A percentile compares a stretch with the other conserved stretches of the same genome.
These are phyloP conservation scores for Channa argus DNA, from an alignment of 2,113 vertebrate genomes.

Conservation along the genomic window DNA sequence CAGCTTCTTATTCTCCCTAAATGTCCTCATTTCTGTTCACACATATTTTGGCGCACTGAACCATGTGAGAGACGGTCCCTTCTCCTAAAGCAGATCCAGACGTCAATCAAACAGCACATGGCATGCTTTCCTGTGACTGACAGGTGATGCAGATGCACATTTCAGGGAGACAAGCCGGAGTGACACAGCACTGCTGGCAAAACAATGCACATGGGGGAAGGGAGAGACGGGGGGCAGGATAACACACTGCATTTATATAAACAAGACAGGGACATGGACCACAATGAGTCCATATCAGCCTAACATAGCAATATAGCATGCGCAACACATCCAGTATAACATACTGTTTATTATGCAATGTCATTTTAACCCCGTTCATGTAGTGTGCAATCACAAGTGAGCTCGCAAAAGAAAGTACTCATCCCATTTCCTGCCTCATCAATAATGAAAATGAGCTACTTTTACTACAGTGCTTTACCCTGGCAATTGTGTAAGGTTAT, in stretches of 20 bases:
- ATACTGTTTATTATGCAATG: background rate
- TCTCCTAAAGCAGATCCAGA: constrained; percentile 67
- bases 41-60: constrained; percentile 76
- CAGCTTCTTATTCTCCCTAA: constrained; percentile 64
- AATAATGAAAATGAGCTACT: constrained; percentile 2
- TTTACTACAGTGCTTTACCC: background rate
- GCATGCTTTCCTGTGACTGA: constrained; percentile 71
- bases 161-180: constrained; percentile 64
- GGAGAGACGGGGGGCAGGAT: constrained; percentile 19
- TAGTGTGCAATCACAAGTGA: constrained; percentile 11
- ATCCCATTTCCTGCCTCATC: constrained; percentile 8
- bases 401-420: background rate
- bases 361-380: background rate
- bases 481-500: constrained; percentile 28
- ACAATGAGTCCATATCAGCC: constrained; percentile 42
- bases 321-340: background rate
- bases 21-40: constrained; percentile 75
- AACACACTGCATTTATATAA: constrained; percentile 58
- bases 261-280: constrained; percentile 61
- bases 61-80: constrained; percentile 63
- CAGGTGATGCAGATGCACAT: constrained; percentile 81
- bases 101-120: constrained; percentile 75
- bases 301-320: constrained; percentile 8
- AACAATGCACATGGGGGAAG: constrained; percentile 64
- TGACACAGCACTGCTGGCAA: constrained; percentile 61